These are phyloP conservation scores for Entosphenus tridentatus DNA, from an alignment of 2,113 vertebrate genomes.

Conservation along the genomic window DNA sequence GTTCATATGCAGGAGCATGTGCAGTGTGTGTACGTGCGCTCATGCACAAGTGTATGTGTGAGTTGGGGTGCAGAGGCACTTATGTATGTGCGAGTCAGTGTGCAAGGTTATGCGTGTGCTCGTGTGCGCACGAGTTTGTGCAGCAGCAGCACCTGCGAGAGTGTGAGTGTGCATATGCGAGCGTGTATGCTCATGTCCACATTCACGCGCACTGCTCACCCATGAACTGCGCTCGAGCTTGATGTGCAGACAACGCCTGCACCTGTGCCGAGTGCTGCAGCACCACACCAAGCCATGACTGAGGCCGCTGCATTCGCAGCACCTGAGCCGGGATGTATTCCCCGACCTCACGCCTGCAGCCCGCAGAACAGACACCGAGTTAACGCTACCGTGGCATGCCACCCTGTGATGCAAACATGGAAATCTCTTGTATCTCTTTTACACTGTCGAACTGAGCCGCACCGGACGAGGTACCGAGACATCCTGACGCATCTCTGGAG, in stretches of 20 bases:
- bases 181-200: too few relatives aligned
- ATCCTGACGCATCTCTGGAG: too few relatives aligned
- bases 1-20: neutral
- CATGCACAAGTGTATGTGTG: neutral
- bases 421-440: neutral
- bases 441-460: neutral
- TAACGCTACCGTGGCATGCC: neutral
- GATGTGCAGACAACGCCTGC: slow-evolving; percentile 59
- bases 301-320: slow-evolving; percentile 29
- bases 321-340: slow-evolving; percentile 54
- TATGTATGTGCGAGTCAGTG: neutral
- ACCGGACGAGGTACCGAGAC: too few relatives aligned
- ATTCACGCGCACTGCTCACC: slow-evolving; percentile 24
- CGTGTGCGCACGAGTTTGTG: neutral
- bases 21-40: neutral
- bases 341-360: slow-evolving; percentile 44
- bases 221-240: slow-evolving; percentile 72
- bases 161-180: too few relatives aligned
- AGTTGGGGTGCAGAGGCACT: too few relatives aligned
- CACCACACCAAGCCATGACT: slow-evolving; percentile 51
- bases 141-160: neutral
- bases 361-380: slow-evolving; percentile 8
- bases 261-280: slow-evolving; percentile 55
- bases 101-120: neutral
- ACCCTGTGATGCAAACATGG: neutral